phyloP scores from a whole-genome alignment of 2,888 invertebrate species.

The Xanthia icteritia region DNA sequence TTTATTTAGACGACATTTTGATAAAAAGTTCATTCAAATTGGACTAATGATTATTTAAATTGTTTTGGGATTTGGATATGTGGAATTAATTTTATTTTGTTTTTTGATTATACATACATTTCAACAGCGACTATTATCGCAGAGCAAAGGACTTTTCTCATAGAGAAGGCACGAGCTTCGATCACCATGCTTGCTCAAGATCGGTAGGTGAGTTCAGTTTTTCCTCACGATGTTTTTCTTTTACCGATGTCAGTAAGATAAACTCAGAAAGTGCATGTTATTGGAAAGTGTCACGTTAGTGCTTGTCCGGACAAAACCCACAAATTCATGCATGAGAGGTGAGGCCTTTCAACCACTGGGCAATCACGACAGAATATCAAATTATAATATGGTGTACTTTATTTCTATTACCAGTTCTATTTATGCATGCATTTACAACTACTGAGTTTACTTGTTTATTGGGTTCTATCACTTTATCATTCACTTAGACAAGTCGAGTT shows the following conservation, averaged over 20 bases:
- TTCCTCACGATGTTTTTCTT: not conserved
- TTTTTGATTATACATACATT: not conserved
- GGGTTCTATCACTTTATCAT: conserved; percentile 34
- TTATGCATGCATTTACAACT: not conserved
- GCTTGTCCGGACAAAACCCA: not conserved
- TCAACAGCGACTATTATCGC: not conserved
- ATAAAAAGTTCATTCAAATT: conserved; percentile 1
- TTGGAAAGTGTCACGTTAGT: not conserved
- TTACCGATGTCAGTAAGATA: not conserved
- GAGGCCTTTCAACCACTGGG: not conserved
- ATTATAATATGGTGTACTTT: not conserved
- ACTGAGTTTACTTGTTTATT: conserved; percentile 21
- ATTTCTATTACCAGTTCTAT: not conserved
- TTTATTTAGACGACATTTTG: not conserved
- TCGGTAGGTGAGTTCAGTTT: not conserved
- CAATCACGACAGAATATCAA: not conserved
- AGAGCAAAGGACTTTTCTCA: not conserved
- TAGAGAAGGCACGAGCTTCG: not conserved
- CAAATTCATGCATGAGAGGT: not conserved
- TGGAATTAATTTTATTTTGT: not conserved
- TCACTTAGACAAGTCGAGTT: conserved; percentile 13
- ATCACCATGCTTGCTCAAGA: not conserved
- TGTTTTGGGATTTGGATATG: not conserved
- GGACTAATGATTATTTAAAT: conserved; percentile 5
- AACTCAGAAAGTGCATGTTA: not conserved